These are phyloP conservation scores for Empis livida DNA, from an alignment of 2,888 invertebrate genomes.

Conservation along the genomic window DNA sequence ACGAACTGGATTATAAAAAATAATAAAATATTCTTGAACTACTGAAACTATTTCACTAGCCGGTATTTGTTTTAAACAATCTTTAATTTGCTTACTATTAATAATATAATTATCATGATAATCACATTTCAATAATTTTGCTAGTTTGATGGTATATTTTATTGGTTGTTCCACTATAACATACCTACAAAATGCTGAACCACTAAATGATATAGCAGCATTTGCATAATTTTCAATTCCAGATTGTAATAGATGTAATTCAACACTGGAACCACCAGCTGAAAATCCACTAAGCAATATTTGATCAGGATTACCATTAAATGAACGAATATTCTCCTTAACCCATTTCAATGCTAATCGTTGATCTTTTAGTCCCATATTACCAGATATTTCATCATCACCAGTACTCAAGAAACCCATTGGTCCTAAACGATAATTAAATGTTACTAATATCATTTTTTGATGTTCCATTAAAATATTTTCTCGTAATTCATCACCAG, in stretches of 20 bases:
- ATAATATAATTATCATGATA: no score
- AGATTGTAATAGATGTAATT: slow-evolving; percentile 54
- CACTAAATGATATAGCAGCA: slow-evolving; percentile 9
- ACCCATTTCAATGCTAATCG: slow-evolving; percentile 54
- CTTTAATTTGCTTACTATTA: no score
- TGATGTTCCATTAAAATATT: background rate
- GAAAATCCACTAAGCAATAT: slow-evolving; percentile 56
- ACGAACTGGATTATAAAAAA: slow-evolving; percentile 40
- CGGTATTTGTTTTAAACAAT: slow-evolving; percentile 48
- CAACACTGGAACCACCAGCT: slow-evolving; percentile 59
- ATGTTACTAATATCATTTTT: slow-evolving; percentile 34
- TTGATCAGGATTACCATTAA: slow-evolving; percentile 55
- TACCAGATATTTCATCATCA: slow-evolving; percentile 52
- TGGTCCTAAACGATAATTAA: slow-evolving; percentile 55
- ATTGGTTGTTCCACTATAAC: slow-evolving; percentile 38
- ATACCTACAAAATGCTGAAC: slow-evolving; percentile 31
- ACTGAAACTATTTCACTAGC: slow-evolving; percentile 44
- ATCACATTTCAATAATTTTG: slow-evolving; percentile 43
- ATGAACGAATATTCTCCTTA: slow-evolving; percentile 48
- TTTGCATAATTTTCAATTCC: slow-evolving; percentile 29
- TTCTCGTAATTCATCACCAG: background rate
- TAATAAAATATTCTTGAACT: no score
- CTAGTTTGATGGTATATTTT: slow-evolving; percentile 46
- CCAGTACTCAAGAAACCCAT: slow-evolving; percentile 60
- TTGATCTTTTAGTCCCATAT: slow-evolving; percentile 62